Evolutionary conservation across 2,113 vertebrate species (phyloP).

Genomic region (Hypanus sabinus): DNA sequence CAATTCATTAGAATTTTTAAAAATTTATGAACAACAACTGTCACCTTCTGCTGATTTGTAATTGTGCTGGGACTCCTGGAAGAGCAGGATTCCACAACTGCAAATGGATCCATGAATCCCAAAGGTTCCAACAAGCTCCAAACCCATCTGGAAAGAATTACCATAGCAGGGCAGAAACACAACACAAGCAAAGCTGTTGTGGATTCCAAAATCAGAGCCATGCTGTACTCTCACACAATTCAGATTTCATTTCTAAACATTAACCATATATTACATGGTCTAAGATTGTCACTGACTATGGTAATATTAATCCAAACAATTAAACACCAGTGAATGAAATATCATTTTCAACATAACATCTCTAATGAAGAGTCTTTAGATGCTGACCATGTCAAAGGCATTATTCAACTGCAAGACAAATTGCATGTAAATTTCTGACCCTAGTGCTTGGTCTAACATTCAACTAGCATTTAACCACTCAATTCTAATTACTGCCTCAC

Average conservation of each 20-base stretch:
- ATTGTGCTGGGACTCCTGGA: background rate
- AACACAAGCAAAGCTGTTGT: background rate
- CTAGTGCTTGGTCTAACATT: background rate
- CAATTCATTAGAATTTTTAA: background rate
- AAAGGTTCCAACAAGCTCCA: background rate
- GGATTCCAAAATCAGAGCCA: rapidly evolving
- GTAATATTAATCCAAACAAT: conserved; percentile 1
- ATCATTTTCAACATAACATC: background rate
- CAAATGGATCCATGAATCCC: conserved; percentile 14
- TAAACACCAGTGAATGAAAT: background rate
- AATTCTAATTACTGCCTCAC: background rate
- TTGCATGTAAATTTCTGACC: background rate
- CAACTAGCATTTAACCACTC: background rate
- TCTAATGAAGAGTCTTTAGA: background rate
- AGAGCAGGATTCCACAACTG: background rate
- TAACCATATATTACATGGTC: background rate
- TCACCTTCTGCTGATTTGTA: background rate
- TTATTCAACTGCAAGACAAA: background rate
- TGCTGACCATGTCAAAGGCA: background rate
- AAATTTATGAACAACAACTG: background rate
- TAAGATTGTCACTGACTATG: background rate
- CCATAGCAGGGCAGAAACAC: conserved; percentile 41
- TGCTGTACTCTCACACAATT: background rate
- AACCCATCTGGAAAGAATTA: background rate
- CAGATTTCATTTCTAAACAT: conserved; percentile 23